Evolutionary conservation across 2,888 invertebrate species (phyloP).

Genomic region (Calliscelio sp.): DNA sequence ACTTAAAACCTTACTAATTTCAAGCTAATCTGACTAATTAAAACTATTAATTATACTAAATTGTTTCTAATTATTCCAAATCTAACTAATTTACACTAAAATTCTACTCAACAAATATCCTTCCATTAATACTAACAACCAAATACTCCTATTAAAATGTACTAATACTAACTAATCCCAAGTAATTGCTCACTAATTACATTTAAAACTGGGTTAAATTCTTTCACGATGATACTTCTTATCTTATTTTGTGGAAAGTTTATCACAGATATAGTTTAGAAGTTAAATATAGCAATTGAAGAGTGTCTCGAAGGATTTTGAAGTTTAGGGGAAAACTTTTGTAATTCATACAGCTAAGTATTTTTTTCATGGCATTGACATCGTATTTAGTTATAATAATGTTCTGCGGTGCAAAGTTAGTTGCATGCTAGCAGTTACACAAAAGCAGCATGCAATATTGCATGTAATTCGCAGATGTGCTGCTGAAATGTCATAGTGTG

Average conservation of each 20-base stretch:
- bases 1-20: no score
- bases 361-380: constrained; percentile 60
- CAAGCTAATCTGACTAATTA: no score
- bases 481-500: constrained; percentile 45
- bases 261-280: not conserved
- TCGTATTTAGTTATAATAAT: constrained; percentile 22
- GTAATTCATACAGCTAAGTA: no score
- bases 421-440: constrained; percentile 25
- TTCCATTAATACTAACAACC: no score
- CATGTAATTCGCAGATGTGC: constrained; percentile 61
- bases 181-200: no score
- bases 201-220: not conserved
- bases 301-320: not conserved
- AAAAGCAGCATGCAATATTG: constrained; percentile 61
- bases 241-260: not conserved
- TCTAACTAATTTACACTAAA: no score
- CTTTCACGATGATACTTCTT: not conserved
- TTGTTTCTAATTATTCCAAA: no score
- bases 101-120: no score
- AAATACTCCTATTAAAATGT: no score
- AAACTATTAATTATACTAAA: no score
- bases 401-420: constrained; percentile 33
- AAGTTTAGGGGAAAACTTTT: not conserved
- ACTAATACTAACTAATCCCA: not conserved
- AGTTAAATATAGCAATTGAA: not conserved